Base-by-base conservation (phyloP, 1,140 invertebrate species). In the Aphaenogaster floridana region DNA sequence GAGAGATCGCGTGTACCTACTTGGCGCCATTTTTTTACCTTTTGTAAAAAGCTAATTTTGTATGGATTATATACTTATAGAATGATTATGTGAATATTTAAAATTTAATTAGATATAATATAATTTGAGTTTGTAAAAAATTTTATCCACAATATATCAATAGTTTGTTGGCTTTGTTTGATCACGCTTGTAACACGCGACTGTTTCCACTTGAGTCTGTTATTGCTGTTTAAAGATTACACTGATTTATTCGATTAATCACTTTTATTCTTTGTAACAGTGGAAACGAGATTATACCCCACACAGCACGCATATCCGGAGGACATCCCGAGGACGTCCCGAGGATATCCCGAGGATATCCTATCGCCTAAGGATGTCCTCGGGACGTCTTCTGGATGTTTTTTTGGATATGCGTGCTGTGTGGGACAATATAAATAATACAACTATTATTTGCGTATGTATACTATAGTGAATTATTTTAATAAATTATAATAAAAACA, bases 241-340 rank as follows among this genome's bases (percentile, higher is more conserved):
- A 54, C 21, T 42, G 68, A 74, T 83, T 69, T 61, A 68, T 66
- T 39, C 21, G 9, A 59, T 72, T 45, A 39, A 50, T 64, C 17
- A 2, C 13, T 78, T 45, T 50, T 21, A n/a, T 57, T 63, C 17
- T 2, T 39, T 54, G 8, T 42, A 57, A 45, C 8, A 59, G n/a
- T 69, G 28, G 28, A 28, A 28, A 28, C 28, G 28, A 28, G 28
- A 39, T 39, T 17, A 42, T 64, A 17, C 2, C 28, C 28, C 28
- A 28, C 28, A 28, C 28, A 1, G 28, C 28, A 28, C 28, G 28
- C 28, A 28, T 28, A 28, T 28, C 28, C 28, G 28, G 28, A 0
- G 28, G 28, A 28, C 28, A 28, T 28, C 28, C 28, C 28, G 28
- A 28, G 28, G 28, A 0, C 28, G 28, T 28, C 28, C 28, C 28